These are phyloP conservation scores for Hemiscyllium ocellatum DNA, from an alignment of 2,113 vertebrate species.

Conservation along the genomic window DNA sequence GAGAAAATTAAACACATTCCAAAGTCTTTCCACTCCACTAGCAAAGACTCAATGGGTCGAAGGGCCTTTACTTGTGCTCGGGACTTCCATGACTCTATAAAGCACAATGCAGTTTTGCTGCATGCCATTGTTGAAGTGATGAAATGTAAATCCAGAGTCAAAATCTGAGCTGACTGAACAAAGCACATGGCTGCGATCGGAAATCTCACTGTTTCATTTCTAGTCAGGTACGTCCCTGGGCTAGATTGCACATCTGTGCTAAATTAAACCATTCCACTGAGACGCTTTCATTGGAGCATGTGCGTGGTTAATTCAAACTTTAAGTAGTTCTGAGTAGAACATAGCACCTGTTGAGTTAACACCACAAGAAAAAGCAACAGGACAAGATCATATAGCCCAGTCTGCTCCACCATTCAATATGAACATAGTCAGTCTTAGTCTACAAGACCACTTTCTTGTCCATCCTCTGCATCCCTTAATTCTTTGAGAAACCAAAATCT, in stretches of 20 bases:
- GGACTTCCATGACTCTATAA: no score
- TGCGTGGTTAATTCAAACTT: not conserved
- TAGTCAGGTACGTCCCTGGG: not conserved
- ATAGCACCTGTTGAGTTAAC: not conserved
- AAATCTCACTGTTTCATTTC: not conserved
- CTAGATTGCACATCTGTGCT: not conserved
- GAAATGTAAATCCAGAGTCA: not conserved
- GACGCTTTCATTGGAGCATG: not conserved
- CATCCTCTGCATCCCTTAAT: not conserved
- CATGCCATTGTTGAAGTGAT: not conserved
- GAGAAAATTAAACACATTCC: no score
- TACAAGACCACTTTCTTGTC: not conserved
- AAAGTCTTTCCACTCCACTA: no score
- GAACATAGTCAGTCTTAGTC: not conserved
- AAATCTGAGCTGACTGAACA: not conserved
- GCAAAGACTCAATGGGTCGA: no score
- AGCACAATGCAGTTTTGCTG: not conserved
- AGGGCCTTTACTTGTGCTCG: no score
- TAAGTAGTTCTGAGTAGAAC: not conserved
- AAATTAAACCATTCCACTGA: not conserved
- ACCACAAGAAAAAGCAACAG: not conserved
- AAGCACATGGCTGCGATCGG: not conserved
- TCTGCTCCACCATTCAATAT: not conserved
- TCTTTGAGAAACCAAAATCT: not conserved
- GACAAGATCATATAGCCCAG: not conserved